Conservation (phyloP, 1,140 invertebrate species). For the Parasteatoda tepidariorum region DNA sequence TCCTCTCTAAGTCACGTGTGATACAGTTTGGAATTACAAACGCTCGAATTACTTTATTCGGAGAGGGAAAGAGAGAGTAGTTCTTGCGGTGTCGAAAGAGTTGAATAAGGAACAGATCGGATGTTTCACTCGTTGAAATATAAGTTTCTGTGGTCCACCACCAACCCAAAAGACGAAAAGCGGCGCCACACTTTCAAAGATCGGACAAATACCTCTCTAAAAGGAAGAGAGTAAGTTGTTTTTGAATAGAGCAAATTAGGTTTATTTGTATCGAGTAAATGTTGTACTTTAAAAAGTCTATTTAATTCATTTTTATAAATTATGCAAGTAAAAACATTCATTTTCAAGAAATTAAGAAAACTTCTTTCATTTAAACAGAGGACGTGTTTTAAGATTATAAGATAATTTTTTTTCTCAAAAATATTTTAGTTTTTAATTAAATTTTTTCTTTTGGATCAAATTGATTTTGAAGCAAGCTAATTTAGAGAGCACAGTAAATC, state of each 20-base stretch:
- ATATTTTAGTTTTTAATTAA: too few species aligned
- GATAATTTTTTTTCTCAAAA: too few species aligned
- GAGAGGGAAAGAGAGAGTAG: too few species aligned
- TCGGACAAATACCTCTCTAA: neutral
- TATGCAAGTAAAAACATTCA: neutral
- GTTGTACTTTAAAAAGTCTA: too few species aligned
- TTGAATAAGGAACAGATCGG: neutral
- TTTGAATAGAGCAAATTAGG: too few species aligned
- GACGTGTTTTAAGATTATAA: neutral
- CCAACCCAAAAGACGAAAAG: constrained; percentile 16
- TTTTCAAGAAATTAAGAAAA: neutral
- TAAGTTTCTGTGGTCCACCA: constrained; percentile 21
- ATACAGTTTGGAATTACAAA: neutral
- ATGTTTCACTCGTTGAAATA: constrained; percentile 10
- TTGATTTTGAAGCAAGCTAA: too few species aligned
- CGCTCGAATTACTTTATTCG: too few species aligned
- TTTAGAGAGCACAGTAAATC: too few species aligned
- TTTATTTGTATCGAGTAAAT: too few species aligned
- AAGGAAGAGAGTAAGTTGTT: constrained; percentile 4
- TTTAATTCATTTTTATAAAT: too few species aligned
- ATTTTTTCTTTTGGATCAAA: too few species aligned
- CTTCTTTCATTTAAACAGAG: neutral
- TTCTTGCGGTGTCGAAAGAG: neutral
- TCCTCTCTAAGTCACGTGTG: neutral
- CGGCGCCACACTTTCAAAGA: constrained; percentile 35